Base-by-base conservation (phyloP, 2,113 vertebrate species). In the Pica pica region DNA sequence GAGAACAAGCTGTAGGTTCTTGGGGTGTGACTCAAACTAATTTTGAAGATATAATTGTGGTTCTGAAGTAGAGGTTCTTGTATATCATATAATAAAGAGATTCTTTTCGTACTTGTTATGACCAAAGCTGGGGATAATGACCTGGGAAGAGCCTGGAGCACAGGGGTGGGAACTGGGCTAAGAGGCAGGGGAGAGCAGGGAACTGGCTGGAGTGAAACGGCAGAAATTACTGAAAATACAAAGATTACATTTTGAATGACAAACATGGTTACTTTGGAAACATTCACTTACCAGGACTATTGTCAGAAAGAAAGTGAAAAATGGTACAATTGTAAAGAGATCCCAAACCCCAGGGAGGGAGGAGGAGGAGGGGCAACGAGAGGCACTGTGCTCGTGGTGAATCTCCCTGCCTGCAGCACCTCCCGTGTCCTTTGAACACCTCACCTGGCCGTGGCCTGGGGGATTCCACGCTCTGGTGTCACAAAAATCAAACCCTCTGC, bases 51-150 rank as follows among this genome's bases (percentile, higher is more conserved):
- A 4, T 53, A 79, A 73, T 56, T 84, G 73, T 84, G 71, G 6
- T 81, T 86, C 47, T 46, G 65, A 74, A 91, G n/a, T n/a, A 11
- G 16, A 81, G 39, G 64, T 82, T 90, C 69, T 92, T n/a, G 35
- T 26, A 7, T 47, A 35, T 68, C 35, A 4, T 31, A 0, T 41
- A 83, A 94, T 78, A 63, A 78, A 84, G 73, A 44, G 77, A 75
- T 87, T 46, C 9, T 95, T 92, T 65, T 75, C 76, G 47, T 80
- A 7, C 22, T 37, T 49, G 31, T 41, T 76, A 7, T 37, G 44
- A 60, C 31, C 91, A 81, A 61, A 84, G 82, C 90, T 88, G 78
- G 42, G 83, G 69, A 60, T 77, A 50, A 75, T 30, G 49, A 65
- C 31, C 69, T 39, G 55, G 71, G 87, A 74, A 80, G 52, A 79